These are phyloP conservation scores for Prochilodus magdalenae DNA, from an alignment of 2,113 vertebrate genomes.

Conservation along the genomic window DNA sequence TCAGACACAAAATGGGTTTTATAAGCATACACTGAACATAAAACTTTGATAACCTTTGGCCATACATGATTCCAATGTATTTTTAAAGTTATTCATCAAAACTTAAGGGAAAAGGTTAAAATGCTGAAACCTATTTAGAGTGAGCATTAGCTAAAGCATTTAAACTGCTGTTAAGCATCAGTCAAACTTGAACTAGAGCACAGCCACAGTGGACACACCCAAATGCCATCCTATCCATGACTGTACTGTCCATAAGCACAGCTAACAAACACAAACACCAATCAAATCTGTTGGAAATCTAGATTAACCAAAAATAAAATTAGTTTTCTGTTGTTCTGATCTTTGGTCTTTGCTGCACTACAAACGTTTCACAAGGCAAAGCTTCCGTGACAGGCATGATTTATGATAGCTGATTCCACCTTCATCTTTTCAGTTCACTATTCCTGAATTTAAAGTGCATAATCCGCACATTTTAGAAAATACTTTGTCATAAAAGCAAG, in stretches of 20 bases:
- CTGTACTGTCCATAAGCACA: neutral
- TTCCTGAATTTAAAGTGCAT: neutral
- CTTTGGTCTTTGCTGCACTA: neutral
- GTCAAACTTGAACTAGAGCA: neutral
- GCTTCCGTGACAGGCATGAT: neutral
- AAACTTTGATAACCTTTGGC: neutral
- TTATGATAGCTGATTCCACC: neutral
- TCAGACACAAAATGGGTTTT: neutral
- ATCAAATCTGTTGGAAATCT: slow-evolving; percentile 1
- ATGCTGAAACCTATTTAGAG: neutral
- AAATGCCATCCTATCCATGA: slow-evolving; percentile 17
- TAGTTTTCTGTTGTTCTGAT: neutral
- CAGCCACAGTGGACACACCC: slow-evolving; percentile 38
- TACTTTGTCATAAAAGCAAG: neutral
- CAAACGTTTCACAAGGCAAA: neutral
- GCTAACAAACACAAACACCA: slow-evolving; percentile 11
- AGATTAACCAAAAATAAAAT: neutral
- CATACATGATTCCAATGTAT: neutral
- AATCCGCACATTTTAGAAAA: neutral
- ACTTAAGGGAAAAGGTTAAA: neutral
- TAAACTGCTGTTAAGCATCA: neutral
- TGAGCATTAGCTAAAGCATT: neutral
- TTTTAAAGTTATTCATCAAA: neutral
- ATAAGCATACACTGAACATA: neutral
- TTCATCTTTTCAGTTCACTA: neutral